A percentile compares a stretch with the other conserved stretches of the same genome.
These are phyloP conservation scores for Microdon myrmicae DNA, from an alignment of 2,888 invertebrate species.

Conservation along the genomic window DNA sequence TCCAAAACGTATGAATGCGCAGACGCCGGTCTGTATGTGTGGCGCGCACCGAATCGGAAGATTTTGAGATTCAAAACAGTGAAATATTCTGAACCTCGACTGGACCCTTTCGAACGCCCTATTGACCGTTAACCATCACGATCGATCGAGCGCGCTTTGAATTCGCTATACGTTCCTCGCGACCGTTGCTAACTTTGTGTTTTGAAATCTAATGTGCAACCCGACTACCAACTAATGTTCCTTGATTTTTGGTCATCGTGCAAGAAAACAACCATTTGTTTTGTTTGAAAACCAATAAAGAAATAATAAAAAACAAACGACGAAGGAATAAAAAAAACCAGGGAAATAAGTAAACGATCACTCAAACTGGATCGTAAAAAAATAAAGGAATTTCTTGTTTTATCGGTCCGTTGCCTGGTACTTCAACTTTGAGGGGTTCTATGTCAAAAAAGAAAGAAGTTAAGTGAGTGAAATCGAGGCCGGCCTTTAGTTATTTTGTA, in stretches of 20 bases:
- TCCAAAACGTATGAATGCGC: conserved; percentile 63
- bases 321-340: conserved; percentile 17
- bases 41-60: conserved; percentile 23
- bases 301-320: conserved; percentile 5
- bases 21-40: conserved; percentile 56
- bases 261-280: conserved; percentile 20
- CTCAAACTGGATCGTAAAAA: conserved; percentile 50
- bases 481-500: conserved; percentile 9
- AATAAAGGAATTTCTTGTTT: conserved; percentile 30
- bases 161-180: conserved; percentile 1
- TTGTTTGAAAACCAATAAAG: conserved; percentile 3
- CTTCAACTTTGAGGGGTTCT: conserved; percentile 41
- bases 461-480: conserved; percentile 22
- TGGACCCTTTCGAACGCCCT: conserved; percentile 19
- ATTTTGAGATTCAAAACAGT: conserved; percentile 13
- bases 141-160: conserved; percentile 28
- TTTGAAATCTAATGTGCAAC: conserved; percentile 31
- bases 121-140: conserved; percentile 22
- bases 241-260: conserved; percentile 16
- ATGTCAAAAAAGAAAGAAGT: conserved; percentile 21
- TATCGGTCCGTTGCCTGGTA: conserved; percentile 28
- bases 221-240: conserved; percentile 14
- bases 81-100: conserved; percentile 1
- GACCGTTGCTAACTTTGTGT: neutral
- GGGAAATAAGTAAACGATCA: conserved; percentile 29